Conservation (phyloP, 92 coral and sea anemone genomes). For the Nematostella vectensis region DNA sequence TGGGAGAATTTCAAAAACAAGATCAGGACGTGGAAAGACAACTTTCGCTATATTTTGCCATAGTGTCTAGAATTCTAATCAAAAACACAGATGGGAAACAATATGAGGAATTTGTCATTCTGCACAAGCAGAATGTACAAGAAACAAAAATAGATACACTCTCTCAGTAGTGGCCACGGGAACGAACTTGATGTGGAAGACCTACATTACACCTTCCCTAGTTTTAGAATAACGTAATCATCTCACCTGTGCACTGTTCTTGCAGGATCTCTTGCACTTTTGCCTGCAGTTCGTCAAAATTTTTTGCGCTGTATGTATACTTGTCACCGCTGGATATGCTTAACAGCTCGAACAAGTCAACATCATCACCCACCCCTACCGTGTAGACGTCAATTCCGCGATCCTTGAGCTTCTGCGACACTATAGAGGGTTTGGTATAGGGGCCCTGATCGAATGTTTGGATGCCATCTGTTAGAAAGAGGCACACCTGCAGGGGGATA, state of each 20-base stretch:
- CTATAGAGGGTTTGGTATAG: background rate
- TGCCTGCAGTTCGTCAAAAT: slow-evolving; percentile 1
- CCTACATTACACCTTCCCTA: too few species aligned
- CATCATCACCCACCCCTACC: slow-evolving; percentile 8
- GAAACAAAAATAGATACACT: too few species aligned
- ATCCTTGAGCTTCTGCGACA: slow-evolving; percentile 5
- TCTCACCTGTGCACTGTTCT: slow-evolving; percentile 14
- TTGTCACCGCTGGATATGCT: slow-evolving; percentile 4
- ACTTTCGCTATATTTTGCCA: too few species aligned
- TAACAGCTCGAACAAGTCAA: background rate
- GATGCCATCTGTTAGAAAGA: slow-evolving; percentile 14
- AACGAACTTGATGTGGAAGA: too few species aligned
- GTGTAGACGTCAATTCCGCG: slow-evolving; percentile 9
- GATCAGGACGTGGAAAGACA: too few species aligned
- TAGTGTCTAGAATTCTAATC: too few species aligned
- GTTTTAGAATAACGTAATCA: too few species aligned
- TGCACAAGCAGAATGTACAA: too few species aligned
- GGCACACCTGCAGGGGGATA: slow-evolving; percentile 7
- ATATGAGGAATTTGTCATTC: too few species aligned
- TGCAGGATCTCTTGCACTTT: background rate
- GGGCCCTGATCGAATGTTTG: background rate
- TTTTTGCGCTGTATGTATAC: background rate
- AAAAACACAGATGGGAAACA: too few species aligned
- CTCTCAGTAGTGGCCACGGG: too few species aligned
- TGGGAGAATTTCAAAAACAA: too few species aligned